Base-by-base conservation (phyloP, 2,888 invertebrate species). In the Cabera pusaria region DNA sequence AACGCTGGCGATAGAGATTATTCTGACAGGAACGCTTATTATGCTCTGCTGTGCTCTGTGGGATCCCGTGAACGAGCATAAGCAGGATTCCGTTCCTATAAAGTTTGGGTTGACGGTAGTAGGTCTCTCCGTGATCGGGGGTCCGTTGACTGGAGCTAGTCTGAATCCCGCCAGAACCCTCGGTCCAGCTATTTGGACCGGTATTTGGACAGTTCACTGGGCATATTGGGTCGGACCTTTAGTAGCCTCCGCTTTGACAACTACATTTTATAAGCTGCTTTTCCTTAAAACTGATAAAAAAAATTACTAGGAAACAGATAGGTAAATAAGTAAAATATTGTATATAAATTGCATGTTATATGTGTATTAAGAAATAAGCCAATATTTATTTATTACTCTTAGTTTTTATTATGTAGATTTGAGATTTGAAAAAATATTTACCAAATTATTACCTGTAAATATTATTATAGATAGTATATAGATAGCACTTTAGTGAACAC, bases 131-230 rank as follows among this genome's bases (percentile, higher is more conserved):
- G 78, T 93, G 37, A 91, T 91, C 1, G 93, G 93, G 11, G 93
- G 92, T 2, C 92, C 93, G 1, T 90, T 92, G 49, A 95, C 95
- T 0, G 93, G 93, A 0, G 92, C 92, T 21, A 92, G 93, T 62
- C 91, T 94, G 92, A 94, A 94, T 62, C 94, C 94, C 0, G 93
- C 92, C 0, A 90, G 94, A 44, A 88, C 92, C 2, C 89, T 96
- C 7, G 95, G 90, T 0, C 95, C 95, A 0, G 94, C 95, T 0
- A 51, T 95, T 1, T 92, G 93, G 88, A 93, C 93, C 16, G 90
- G 90, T 1, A 80, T 88, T 20, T 95, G 94, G 92, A 47, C 66
- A 0, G 53, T 83, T 12, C 95, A 95, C 46, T 96, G 95, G 95
- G 79, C 92, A 0, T 94, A 92, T 59, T 94, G 94, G 94, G 71